Evolutionary conservation across 2,797 vertebrate species (phyloP).

Genomic region (Onychomys torridus): DNA sequence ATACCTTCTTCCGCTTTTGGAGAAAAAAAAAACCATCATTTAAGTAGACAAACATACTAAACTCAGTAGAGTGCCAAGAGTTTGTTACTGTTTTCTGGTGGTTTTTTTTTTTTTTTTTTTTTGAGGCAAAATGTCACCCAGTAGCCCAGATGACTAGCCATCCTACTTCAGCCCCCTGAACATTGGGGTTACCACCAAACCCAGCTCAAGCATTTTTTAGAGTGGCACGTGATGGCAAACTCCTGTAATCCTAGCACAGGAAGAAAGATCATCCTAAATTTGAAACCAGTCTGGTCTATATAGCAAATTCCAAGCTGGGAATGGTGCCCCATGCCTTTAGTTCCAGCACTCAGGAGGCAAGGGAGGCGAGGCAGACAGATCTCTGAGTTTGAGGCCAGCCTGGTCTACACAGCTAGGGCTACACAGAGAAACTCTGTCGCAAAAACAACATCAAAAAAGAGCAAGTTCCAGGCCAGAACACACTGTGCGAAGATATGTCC

Average conservation of each 20-base stretch:
- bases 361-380: neutral
- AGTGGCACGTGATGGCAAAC: neutral
- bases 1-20: neutral
- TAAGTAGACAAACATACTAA: slow-evolving; percentile 27
- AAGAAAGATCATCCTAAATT: neutral
- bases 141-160: neutral
- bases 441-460: neutral
- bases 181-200: neutral
- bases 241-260: neutral
- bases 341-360: neutral
- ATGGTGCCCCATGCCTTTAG: neutral
- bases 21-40: neutral
- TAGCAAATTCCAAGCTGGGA: neutral
- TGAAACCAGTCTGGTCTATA: neutral
- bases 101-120: neutral
- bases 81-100: neutral
- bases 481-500: neutral
- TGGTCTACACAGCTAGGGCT: neutral
- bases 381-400: neutral
- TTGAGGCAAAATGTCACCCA: neutral
- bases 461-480: neutral
- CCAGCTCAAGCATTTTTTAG: neutral
- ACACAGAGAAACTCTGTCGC: neutral
- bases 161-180: neutral
- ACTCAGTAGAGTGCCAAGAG: neutral